Base-by-base conservation (phyloP, 2,888 invertebrate species). In the Tholera decimalis region DNA sequence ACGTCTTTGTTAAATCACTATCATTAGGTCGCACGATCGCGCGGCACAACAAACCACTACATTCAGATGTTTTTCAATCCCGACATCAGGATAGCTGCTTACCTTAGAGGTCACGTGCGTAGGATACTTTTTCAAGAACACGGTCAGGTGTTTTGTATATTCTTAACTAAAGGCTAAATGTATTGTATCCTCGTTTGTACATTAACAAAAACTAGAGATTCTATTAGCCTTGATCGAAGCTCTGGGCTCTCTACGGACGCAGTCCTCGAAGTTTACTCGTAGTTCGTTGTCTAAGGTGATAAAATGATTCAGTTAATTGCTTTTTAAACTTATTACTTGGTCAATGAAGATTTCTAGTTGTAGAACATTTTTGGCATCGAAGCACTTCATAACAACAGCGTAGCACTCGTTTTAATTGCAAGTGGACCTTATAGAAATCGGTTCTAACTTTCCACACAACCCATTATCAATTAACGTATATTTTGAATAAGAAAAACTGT, bases 1-100 rank as follows among this genome's bases (percentile, higher is more conserved):
- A 88, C 90, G 89, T 91, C 80, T 82, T 80, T 73, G 76, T 85
- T 84, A 91, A 88, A 91, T 91, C 85, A 84, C 89, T 73, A 75
- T 79, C 88, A 89, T 91, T 89, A 88, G 85, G 79, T 74, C 78
- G 66, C 75, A 83, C 83, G 84, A 88, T 86, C 83, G 85, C 77
- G 83, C 64, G 85, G 85, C 85, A 86, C 84, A 85, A 78, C 84
- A 83, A 81, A 80, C 84, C 80, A 64, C 79, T 80, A 80, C 58
- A 80, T 28, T 77, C 76, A 73, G 74, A 85, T 74, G 86, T 88
- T 83, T 87, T 85, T 87, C 88, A 87, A 85, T 82, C 84, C 84
- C 76, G 77, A 75, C 59, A 77, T 80, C n/a, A 86, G 84, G 77
- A 80, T 77, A 68, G 74, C 71, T 70, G 60, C 63, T 79, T 82